phyloP scores from a whole-genome alignment of 2,797 vertebrate species.

The Clarias laeviceps region DNA sequence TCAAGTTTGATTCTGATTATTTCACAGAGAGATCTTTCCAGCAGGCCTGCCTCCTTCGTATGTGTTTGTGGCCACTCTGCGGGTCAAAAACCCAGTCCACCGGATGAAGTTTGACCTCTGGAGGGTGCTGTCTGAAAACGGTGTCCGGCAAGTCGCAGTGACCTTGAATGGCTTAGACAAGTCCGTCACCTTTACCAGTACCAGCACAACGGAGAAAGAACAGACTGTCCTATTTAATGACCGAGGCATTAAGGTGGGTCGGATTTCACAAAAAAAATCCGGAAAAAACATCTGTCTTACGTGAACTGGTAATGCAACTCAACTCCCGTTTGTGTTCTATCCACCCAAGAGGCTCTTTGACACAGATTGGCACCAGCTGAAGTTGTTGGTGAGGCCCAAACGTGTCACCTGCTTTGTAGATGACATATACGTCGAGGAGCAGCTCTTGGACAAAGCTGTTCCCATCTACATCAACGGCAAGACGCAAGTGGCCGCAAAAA shows the following conservation, averaged over 20 bases:
- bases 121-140: slow-evolving; percentile 79
- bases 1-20: background rate
- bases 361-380: slow-evolving; percentile 71
- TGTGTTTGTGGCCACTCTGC: slow-evolving; percentile 84
- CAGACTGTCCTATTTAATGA: slow-evolving; percentile 65
- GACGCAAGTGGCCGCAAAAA: slow-evolving; percentile 66
- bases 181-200: slow-evolving; percentile 78
- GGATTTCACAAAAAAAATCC: background rate
- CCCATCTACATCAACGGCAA: slow-evolving; percentile 69
- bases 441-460: slow-evolving; percentile 59
- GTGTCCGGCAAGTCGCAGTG: slow-evolving; percentile 80
- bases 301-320: background rate
- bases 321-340: background rate
- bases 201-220: slow-evolving; percentile 64
- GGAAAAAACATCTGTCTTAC: background rate
- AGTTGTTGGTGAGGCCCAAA: slow-evolving; percentile 63
- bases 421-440: slow-evolving; percentile 60
- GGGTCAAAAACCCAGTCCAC: slow-evolving; percentile 75
- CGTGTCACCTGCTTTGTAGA: slow-evolving; percentile 66
- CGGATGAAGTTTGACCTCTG: slow-evolving; percentile 84
- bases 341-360: slow-evolving; percentile 65
- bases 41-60: slow-evolving; percentile 87
- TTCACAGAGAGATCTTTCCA: slow-evolving; percentile 80
- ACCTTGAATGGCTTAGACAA: slow-evolving; percentile 80
- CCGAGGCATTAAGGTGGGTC: slow-evolving; percentile 64